Evolutionary conservation across 2,113 vertebrate genomes (phyloP).

Genomic region (Brachypteracias leptosomus): DNA sequence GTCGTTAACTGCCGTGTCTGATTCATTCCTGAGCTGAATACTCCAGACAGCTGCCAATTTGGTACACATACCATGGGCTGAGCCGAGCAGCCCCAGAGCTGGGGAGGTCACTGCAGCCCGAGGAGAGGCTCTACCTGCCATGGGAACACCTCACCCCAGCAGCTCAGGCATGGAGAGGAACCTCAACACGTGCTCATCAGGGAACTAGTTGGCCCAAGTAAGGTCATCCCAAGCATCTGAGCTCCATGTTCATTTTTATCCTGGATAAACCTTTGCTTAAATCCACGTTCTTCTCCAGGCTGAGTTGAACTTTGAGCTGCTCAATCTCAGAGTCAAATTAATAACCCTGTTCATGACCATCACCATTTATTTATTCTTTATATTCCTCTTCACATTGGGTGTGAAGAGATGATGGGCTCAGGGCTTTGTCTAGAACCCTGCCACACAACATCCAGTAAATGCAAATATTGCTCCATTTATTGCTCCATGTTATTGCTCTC

Average conservation of each 20-base stretch:
- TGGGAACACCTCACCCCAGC: neutral
- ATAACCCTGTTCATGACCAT: neutral
- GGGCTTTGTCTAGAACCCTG: neutral
- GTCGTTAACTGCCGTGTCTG: neutral
- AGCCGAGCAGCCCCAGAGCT: neutral
- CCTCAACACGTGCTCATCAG: rapidly evolving
- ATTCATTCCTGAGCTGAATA: slow-evolving; percentile 1
- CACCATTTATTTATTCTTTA: neutral
- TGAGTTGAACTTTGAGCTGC: neutral
- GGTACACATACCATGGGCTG: slow-evolving; percentile 39
- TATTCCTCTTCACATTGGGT: neutral
- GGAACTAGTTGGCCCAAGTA: neutral
- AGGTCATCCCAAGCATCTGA: neutral
- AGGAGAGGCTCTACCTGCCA: neutral
- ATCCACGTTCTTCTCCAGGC: neutral
- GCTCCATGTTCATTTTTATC: neutral
- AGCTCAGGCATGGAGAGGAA: neutral
- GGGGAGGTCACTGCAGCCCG: neutral
- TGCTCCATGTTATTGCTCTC: neutral
- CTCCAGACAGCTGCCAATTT: slow-evolving; percentile 48
- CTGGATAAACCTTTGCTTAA: neutral
- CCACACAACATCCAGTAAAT: neutral
- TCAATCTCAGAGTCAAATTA: rapidly evolving
- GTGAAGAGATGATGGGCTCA: neutral
- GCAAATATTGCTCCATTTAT: neutral